Evolutionary conservation across 1,140 invertebrate species (phyloP).

Genomic region (Ips typographus): DNA sequence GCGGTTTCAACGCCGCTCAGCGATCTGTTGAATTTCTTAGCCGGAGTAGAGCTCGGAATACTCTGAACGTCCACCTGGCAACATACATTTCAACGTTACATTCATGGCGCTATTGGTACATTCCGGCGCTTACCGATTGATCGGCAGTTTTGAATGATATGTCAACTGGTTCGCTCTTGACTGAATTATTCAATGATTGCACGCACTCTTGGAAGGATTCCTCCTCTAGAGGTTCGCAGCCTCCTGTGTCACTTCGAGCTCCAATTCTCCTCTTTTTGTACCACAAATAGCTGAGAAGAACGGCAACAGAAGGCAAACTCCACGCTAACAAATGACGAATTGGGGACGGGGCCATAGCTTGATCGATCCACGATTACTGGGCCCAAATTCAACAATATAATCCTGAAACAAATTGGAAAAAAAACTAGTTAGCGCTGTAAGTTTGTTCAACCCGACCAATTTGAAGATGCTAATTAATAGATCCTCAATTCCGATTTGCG

Average conservation of each 20-base stretch:
- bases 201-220: background rate
- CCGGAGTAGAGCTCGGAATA: background rate
- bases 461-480: too few species aligned
- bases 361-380: constrained; percentile 49
- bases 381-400: constrained; percentile 41
- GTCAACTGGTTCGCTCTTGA: too few species aligned
- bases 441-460: too few species aligned
- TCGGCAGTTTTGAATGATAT: too few species aligned
- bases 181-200: background rate
- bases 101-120: too few species aligned
- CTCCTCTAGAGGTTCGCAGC: constrained; percentile 40
- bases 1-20: constrained; percentile 56
- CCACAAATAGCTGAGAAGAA: constrained; percentile 64
- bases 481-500: too few species aligned
- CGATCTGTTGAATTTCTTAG: constrained; percentile 37
- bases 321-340: constrained; percentile 61
- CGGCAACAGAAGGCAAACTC: constrained; percentile 61
- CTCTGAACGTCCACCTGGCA: too few species aligned
- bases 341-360: constrained; percentile 50
- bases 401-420: constrained; percentile 42
- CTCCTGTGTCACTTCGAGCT: constrained; percentile 51
- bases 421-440: background rate
- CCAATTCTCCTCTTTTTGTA: constrained; percentile 61
- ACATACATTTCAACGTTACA: too few species aligned
- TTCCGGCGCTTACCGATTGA: too few species aligned